These are phyloP conservation scores for Unio delphinus DNA, from an alignment of 2,888 invertebrate genomes.

Conservation along the genomic window DNA sequence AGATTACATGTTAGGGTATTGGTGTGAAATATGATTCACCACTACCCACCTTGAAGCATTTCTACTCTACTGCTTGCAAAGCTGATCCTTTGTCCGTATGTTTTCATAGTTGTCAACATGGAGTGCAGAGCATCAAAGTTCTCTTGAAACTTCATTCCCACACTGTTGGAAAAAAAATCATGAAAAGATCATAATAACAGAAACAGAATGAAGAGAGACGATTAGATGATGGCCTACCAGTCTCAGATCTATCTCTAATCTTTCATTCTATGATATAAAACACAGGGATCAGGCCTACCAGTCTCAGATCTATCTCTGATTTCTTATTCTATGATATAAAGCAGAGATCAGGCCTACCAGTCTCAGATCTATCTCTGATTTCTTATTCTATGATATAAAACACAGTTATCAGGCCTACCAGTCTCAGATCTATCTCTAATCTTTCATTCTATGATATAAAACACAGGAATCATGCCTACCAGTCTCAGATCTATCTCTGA, in stretches of 20 bases:
- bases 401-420: too few species aligned
- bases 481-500: too few species aligned
- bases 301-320: too few species aligned
- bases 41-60: slow-evolving; percentile 51
- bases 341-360: too few species aligned
- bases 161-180: slow-evolving; percentile 12
- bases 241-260: neutral
- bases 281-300: too few species aligned
- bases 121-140: slow-evolving; percentile 31
- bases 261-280: neutral
- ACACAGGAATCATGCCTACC: too few species aligned
- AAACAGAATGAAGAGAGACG: too few species aligned
- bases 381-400: too few species aligned
- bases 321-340: too few species aligned
- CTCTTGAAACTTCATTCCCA: slow-evolving; percentile 35
- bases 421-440: too few species aligned
- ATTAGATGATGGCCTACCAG: neutral
- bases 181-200: neutral
- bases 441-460: too few species aligned
- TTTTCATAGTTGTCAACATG: slow-evolving; percentile 41
- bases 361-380: too few species aligned
- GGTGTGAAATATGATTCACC: neutral
- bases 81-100: slow-evolving; percentile 57
- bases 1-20: neutral
- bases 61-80: slow-evolving; percentile 63